Evolutionary conservation across 1,140 invertebrate species (phyloP).

Genomic region (Lepidurus couesii): DNA sequence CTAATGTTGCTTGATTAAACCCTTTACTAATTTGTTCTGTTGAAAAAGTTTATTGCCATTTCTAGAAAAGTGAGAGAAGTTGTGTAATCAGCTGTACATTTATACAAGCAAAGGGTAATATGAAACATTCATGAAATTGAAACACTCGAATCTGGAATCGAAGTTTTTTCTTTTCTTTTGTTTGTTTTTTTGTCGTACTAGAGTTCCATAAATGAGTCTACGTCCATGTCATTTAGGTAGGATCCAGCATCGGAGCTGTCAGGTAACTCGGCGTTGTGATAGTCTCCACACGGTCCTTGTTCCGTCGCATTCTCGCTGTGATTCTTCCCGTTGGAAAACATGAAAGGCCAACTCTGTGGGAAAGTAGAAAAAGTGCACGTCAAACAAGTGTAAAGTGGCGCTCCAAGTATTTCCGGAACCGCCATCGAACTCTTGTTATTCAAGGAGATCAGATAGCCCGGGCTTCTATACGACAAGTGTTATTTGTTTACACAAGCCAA

Average conservation of each 20-base stretch:
- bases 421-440: constrained; percentile 9
- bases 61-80: too few species aligned
- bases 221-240: constrained; percentile 9
- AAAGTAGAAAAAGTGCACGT: background rate
- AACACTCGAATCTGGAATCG: background rate
- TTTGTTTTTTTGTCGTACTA: background rate
- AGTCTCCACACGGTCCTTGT: background rate
- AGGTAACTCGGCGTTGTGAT: constrained; percentile 7
- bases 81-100: too few species aligned
- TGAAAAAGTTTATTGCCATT: too few species aligned
- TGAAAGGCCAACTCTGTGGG: constrained; percentile 20
- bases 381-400: background rate
- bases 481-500: constrained; percentile 5
- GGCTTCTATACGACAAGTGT: constrained; percentile 18
- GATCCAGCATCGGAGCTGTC: background rate
- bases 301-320: background rate
- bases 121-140: background rate
- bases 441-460: background rate
- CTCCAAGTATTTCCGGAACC: constrained; percentile 14
- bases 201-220: constrained; percentile 9
- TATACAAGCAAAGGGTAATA: background rate
- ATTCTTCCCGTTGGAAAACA: constrained; percentile 15
- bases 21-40: too few species aligned
- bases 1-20: too few species aligned
- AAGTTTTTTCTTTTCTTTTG: background rate